phyloP scores from a whole-genome alignment of 2,113 vertebrate species.

The Zapus hudsonius region DNA sequence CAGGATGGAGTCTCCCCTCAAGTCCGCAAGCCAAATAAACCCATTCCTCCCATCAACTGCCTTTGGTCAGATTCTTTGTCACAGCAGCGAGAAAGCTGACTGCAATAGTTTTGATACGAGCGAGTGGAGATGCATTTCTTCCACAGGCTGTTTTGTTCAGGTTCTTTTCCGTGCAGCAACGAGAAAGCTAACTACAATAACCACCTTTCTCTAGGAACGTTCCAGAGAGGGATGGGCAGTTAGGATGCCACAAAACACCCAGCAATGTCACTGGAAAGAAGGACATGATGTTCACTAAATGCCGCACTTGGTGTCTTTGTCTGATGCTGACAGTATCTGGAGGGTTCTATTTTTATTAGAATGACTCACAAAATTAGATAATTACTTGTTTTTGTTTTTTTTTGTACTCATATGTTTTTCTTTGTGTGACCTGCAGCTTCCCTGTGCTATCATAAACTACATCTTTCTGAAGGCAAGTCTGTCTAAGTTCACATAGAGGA shows the following conservation, averaged over 20 bases:
- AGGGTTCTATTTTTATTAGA: not conserved
- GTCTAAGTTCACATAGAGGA: not conserved
- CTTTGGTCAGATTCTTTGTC: too few species aligned
- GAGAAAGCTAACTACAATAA: too few species aligned
- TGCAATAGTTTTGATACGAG: too few species aligned
- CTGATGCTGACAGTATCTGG: not conserved
- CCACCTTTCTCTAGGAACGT: not conserved
- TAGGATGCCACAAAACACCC: not conserved
- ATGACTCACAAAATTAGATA: constrained; percentile 59
- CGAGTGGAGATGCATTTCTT: too few species aligned
- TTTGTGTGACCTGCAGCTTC: not conserved
- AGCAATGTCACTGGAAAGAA: not conserved
- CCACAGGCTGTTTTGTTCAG: too few species aligned
- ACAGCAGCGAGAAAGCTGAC: too few species aligned
- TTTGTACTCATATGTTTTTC: constrained; percentile 2
- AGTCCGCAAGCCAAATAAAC: too few species aligned
- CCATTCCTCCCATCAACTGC: too few species aligned
- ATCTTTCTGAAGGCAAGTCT: constrained; percentile 36
- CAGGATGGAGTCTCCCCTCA: too few species aligned
- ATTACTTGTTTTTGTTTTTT: constrained; percentile 62
- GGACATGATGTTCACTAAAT: not conserved
- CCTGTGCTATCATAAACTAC: not conserved
- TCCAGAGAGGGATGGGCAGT: not conserved
- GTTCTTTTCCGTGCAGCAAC: too few species aligned
- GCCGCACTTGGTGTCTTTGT: not conserved